These are phyloP conservation scores for Epizoanthus ramosus DNA, from an alignment of 92 coral and sea anemone genomes.

Conservation along the genomic window DNA sequence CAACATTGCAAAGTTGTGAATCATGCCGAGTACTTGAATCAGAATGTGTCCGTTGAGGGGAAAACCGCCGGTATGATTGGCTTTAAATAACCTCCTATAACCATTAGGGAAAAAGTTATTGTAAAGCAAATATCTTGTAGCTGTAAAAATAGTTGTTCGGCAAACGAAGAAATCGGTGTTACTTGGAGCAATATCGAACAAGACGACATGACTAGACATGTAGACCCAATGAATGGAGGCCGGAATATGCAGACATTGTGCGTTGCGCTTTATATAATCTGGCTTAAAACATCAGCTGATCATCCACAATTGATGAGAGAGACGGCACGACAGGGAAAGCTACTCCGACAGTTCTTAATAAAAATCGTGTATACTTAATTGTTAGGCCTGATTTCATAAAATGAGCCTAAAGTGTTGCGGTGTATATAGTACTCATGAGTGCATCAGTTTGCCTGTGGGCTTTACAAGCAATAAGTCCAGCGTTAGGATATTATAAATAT, in stretches of 20 bases:
- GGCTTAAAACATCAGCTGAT: too few species aligned
- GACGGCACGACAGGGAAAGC: too few species aligned
- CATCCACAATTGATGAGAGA: too few species aligned
- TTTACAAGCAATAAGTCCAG: too few species aligned
- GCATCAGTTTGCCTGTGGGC: too few species aligned
- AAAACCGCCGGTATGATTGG: background rate
- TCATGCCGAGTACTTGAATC: background rate
- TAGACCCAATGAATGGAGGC: background rate
- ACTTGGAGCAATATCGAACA: background rate
- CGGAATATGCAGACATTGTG: too few species aligned
- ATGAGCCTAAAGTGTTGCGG: too few species aligned
- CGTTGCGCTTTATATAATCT: too few species aligned
- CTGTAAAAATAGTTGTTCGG: background rate
- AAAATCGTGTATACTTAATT: too few species aligned
- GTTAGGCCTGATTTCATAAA: too few species aligned
- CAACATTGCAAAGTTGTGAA: background rate
- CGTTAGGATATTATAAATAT: background rate
- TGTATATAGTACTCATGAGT: too few species aligned
- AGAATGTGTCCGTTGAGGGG: background rate
- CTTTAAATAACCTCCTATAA: background rate
- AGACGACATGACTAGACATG: slow-evolving; percentile 31
- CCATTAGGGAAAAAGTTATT: background rate
- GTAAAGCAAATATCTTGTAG: background rate
- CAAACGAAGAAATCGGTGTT: background rate
- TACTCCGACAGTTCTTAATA: too few species aligned